phyloP scores from a whole-genome alignment of 2,797 vertebrate genomes.

The Diplodus puntazzo region DNA sequence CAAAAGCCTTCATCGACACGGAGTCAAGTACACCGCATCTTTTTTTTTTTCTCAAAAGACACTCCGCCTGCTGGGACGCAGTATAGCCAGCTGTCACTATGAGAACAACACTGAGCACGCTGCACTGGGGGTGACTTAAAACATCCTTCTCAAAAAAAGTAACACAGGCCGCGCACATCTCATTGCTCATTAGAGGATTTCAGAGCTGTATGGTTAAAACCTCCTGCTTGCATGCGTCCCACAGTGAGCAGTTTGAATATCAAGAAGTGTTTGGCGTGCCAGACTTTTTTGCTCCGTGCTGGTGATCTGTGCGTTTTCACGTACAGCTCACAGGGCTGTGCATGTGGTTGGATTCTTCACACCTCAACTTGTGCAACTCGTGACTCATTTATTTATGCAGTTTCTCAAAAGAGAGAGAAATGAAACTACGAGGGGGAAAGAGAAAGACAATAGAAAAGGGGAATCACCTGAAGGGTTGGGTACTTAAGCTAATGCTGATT shows the following conservation, averaged over 20 bases:
- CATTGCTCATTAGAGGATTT: constrained; percentile 13
- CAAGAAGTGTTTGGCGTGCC: neutral
- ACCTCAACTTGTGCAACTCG: neutral
- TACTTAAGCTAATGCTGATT: constrained; percentile 22
- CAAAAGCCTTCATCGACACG: constrained; percentile 27
- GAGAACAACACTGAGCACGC: constrained; percentile 30
- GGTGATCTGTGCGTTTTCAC: neutral
- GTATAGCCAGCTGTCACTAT: constrained; percentile 32
- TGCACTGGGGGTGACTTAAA: neutral
- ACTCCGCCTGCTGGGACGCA: constrained; percentile 10
- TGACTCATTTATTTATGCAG: neutral
- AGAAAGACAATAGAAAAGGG: neutral
- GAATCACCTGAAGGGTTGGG: constrained; percentile 4
- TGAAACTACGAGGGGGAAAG: neutral
- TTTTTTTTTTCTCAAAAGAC: neutral
- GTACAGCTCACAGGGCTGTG: neutral
- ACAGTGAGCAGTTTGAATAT: neutral
- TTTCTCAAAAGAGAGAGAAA: neutral
- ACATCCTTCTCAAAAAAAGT: constrained; percentile 37
- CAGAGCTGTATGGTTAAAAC: neutral
- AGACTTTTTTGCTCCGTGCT: neutral
- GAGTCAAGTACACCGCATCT: constrained; percentile 10
- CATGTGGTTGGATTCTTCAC: neutral
- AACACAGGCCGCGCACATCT: constrained; percentile 16
- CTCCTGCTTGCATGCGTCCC: neutral